These are phyloP conservation scores for Hephaestus fuliginosus DNA, from an alignment of 2,797 vertebrate species.

Conservation along the genomic window DNA sequence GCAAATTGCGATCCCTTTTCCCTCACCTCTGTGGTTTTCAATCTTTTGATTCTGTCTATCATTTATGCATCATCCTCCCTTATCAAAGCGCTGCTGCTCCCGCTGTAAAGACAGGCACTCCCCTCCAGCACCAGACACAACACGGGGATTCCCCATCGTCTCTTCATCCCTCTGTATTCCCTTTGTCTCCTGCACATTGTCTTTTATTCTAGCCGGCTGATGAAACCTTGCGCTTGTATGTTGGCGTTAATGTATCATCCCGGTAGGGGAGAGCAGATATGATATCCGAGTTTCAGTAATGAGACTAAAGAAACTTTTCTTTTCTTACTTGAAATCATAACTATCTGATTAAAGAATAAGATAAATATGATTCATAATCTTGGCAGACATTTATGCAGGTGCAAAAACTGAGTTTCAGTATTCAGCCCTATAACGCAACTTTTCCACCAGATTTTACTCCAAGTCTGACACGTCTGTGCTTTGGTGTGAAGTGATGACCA, in stretches of 20 bases:
- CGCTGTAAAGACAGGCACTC: conserved; percentile 11
- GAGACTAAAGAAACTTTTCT: not conserved
- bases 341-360: not conserved
- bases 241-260: not conserved
- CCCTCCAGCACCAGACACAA: conserved; percentile 46
- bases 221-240: not conserved
- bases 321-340: not conserved
- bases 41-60: conserved; percentile 4
- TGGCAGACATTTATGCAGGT: not conserved
- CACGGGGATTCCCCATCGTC: conserved; percentile 54
- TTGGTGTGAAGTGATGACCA: not conserved
- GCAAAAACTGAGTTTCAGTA: not conserved
- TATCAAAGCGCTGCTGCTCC: conserved; percentile 33
- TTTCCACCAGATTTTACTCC: not conserved
- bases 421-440: not conserved
- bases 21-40: conserved; percentile 9
- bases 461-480: not conserved
- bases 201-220: not conserved
- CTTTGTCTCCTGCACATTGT: conserved; percentile 31
- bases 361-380: not conserved
- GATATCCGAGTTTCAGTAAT: not conserved
- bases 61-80: conserved; percentile 33
- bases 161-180: conserved; percentile 18
- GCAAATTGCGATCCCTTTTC: conserved; percentile 2
- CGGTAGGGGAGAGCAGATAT: not conserved